Percentiles rank a stretch among this genome's conserved stretches.
Evolutionary conservation across 2,113 vertebrate species (phyloP).

Genomic region (Sinocyclocheilus anophthalmus): DNA sequence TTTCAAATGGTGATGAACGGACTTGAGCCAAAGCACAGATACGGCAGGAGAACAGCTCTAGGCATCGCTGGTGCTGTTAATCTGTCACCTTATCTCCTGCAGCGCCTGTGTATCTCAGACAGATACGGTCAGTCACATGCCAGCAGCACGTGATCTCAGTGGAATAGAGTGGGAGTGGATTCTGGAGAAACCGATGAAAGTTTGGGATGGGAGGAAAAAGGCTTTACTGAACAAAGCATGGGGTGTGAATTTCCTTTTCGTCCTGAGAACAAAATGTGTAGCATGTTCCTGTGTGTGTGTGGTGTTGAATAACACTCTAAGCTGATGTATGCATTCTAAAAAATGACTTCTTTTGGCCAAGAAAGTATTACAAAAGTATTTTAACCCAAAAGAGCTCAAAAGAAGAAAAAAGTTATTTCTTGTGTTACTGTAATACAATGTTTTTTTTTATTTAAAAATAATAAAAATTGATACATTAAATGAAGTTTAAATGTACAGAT

Average conservation of each 20-base stretch:
- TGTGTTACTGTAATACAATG: background rate
- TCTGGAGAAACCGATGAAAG: slow-evolving; percentile 47
- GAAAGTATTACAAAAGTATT: background rate
- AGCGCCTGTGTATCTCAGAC: slow-evolving; percentile 38
- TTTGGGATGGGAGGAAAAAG: slow-evolving; percentile 52
- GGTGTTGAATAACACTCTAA: background rate
- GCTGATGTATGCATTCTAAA: slow-evolving; percentile 1
- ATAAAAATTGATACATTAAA: background rate
- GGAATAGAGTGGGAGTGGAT: background rate
- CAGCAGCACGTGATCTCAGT: background rate
- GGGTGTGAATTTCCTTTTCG: slow-evolving; percentile 61
- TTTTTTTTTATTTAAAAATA: background rate
- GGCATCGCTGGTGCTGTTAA: slow-evolving; percentile 11
- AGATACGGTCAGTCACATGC: slow-evolving; percentile 44
- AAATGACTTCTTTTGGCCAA: background rate
- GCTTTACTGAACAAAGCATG: slow-evolving; percentile 53
- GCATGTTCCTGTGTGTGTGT: slow-evolving; percentile 21
- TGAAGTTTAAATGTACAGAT: background rate
- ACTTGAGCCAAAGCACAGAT: slow-evolving; percentile 1
- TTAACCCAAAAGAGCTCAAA: background rate
- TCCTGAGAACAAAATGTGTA: slow-evolving; percentile 57
- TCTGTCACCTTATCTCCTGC: slow-evolving; percentile 56
- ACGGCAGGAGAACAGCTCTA: background rate
- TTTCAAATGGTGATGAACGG: slow-evolving; percentile 34
- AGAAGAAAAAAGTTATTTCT: background rate